phyloP scores from a whole-genome alignment of 2,888 invertebrate genomes.

The Amblyjoppa proteus region DNA sequence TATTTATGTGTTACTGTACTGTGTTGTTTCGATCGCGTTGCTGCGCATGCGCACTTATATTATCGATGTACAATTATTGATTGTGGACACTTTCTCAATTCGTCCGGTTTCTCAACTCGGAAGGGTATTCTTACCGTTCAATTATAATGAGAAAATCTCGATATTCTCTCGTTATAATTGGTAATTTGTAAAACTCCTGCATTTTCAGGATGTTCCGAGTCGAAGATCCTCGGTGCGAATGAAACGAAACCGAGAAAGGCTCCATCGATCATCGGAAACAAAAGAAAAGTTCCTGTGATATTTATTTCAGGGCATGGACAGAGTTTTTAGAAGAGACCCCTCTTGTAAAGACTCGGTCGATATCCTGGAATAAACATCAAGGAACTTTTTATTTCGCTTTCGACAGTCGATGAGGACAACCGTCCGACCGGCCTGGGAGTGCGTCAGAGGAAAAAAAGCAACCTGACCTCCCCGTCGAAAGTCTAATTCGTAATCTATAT shows the following conservation, averaged over 20 bases:
- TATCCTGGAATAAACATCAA: no score
- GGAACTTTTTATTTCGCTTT: no score
- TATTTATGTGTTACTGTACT: neutral
- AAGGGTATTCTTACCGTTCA: neutral
- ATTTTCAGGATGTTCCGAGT: neutral
- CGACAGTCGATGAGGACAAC: neutral
- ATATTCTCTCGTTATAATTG: neutral
- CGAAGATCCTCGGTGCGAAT: neutral
- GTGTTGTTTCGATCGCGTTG: no score
- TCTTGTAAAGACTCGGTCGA: no score
- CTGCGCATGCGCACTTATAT: no score
- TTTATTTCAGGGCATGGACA: neutral
- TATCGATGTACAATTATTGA: no score
- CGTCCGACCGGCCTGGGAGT: conserved; percentile 68
- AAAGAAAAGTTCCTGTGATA: neutral
- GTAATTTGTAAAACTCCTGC: neutral
- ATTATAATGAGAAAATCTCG: neutral
- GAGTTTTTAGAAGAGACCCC: conserved; percentile 17
- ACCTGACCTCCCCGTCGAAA: neutral
- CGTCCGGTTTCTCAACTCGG: conserved; percentile 17
- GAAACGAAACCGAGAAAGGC: neutral
- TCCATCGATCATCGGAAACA: neutral
- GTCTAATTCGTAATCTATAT: neutral
- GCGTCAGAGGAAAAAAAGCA: conserved; percentile 65
- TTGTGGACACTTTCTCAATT: conserved; percentile 10